These are phyloP conservation scores for Andrena marginata DNA, from an alignment of 2,888 invertebrate species.

Conservation along the genomic window DNA sequence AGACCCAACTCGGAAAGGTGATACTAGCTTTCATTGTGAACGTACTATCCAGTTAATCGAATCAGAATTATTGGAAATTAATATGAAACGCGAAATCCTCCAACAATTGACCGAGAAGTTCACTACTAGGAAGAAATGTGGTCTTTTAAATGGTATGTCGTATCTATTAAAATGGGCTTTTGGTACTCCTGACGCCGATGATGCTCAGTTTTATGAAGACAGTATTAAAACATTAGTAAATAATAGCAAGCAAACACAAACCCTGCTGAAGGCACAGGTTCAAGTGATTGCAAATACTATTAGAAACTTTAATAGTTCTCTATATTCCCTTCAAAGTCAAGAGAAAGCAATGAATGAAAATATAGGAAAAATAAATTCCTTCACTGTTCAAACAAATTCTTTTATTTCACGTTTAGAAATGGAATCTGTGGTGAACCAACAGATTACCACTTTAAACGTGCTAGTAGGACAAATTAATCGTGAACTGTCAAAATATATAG, in stretches of 20 bases:
- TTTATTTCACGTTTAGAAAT: slow-evolving; percentile 32
- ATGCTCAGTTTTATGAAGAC: slow-evolving; percentile 21
- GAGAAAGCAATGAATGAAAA: slow-evolving; percentile 26
- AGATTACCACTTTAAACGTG: slow-evolving; percentile 6
- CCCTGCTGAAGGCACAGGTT: slow-evolving; percentile 4
- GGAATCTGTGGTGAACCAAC: slow-evolving; percentile 23
- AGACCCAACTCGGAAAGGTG: too few relatives aligned
- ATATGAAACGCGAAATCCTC: too few relatives aligned
- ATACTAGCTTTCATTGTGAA: too few relatives aligned
- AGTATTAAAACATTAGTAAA: slow-evolving; percentile 34
- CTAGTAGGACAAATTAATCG: slow-evolving; percentile 12
- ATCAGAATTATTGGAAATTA: too few relatives aligned
- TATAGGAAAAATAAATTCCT: slow-evolving; percentile 21
- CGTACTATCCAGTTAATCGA: too few relatives aligned
- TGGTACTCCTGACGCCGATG: slow-evolving; percentile 22
- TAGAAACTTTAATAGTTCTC: slow-evolving; percentile 24
- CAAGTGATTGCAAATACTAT: slow-evolving; percentile 28
- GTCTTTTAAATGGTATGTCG: slow-evolving; percentile 19
- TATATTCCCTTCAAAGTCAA: slow-evolving; percentile 2
- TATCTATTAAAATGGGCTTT: slow-evolving; percentile 24
- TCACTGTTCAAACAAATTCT: slow-evolving; percentile 21
- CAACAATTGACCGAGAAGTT: too few relatives aligned
- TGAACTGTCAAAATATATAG: slow-evolving; percentile 25
- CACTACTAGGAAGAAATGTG: too few relatives aligned
- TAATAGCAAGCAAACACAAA: slow-evolving; percentile 28